Conservation (phyloP, 2,888 invertebrate genomes). For the Listrodromus nycthemerus region DNA sequence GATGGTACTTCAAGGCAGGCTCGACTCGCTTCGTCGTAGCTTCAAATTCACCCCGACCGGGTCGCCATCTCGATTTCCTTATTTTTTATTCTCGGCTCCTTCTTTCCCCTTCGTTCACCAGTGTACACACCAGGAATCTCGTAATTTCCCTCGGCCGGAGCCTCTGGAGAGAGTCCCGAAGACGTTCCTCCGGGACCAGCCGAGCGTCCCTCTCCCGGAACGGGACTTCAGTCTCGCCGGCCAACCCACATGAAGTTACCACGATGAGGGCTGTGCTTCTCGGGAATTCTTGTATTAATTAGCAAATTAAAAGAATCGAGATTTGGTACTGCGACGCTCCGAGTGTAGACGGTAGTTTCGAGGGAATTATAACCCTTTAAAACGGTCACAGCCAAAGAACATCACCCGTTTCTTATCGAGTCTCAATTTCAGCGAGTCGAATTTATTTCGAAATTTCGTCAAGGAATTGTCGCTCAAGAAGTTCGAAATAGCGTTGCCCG, state of each 20-base stretch:
- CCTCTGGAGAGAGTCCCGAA: constrained; percentile 63
- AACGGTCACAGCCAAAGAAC: constrained; percentile 28
- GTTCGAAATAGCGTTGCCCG: no score
- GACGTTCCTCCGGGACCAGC: constrained; percentile 60
- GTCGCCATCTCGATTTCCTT: constrained; percentile 51
- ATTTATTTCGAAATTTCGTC: no score
- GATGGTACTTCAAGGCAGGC: constrained; percentile 75
- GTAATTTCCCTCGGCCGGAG: constrained; percentile 51
- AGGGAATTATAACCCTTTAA: constrained; percentile 29
- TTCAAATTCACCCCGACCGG: constrained; percentile 61
- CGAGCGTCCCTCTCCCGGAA: constrained; percentile 69
- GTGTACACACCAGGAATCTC: constrained; percentile 76
- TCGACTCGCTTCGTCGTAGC: constrained; percentile 44
- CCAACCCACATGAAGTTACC: constrained; percentile 4
- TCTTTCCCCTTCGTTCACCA: constrained; percentile 69
- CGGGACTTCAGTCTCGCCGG: constrained; percentile 21
- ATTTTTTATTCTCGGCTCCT: constrained; percentile 22
- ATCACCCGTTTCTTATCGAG: neutral
- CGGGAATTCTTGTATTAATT: constrained; percentile 78
- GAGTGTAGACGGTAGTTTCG: constrained; percentile 33
- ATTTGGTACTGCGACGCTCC: constrained; percentile 32
- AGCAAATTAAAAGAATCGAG: constrained; percentile 80
- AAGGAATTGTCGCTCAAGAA: no score
- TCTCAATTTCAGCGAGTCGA: neutral
- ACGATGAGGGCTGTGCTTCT: constrained; percentile 41